Base-by-base conservation (phyloP, 2,113 vertebrate genomes). In the Petromus typicus region DNA sequence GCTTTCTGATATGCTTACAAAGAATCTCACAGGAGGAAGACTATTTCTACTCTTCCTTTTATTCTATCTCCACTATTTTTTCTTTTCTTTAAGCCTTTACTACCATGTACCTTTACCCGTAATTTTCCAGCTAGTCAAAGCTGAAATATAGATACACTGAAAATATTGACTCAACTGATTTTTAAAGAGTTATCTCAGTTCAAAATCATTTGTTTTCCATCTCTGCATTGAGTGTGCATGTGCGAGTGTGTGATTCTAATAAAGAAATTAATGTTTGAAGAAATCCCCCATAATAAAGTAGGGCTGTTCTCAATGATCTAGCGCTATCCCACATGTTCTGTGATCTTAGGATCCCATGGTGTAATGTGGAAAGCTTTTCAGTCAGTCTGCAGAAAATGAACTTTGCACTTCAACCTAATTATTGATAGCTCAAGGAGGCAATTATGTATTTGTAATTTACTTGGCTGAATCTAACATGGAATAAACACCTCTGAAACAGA, bases 251-350 rank as follows among this genome's bases (percentile, higher is more conserved):
- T 84, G 10, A 78, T 73, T 67, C 84, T 87, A 97, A 96, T 97
- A 98, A 97, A 96, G 91, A 80, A 94, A 76, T 85, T 78, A 86
- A 93, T 97, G 96, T 97, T 96, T 97, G 87, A 96, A 96, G 91
- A 92, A 97, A 92, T 86, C 90, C 59, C 12, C 71, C 56, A 85
- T 48, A 95, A 91, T 64, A 91, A 92, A 89, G 18, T 95, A n/a
- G 59, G 78, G 90, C 63, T 98, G 85, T 37, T 91, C 61, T 66
- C 18, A 51, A 79, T 85, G 92, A 66, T 75, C 79, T 96, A 81
- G 82, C 59, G 57, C 45, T 23, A 27, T 79, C 69, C 63, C 40
- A 89, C 20, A 91, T 89, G 63, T 89, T 80, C 59, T 95, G 89
- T 73, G 87, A 88, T 93, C 95, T 96, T 95, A 83, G 51, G 25